These are phyloP conservation scores for Eupithecia subfuscata DNA, from an alignment of 2,888 invertebrate species.

Conservation along the genomic window DNA sequence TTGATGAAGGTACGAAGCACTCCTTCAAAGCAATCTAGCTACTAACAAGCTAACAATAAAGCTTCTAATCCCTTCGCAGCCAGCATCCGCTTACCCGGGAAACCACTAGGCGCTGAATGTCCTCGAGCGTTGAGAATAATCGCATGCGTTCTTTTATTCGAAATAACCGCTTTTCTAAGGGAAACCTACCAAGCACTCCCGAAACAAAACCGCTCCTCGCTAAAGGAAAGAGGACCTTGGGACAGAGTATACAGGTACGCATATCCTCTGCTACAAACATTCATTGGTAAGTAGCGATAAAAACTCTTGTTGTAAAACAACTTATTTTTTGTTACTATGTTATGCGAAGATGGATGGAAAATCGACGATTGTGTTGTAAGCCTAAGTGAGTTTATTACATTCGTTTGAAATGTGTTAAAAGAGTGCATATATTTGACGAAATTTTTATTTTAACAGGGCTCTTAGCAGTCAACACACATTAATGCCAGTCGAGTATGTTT, in stretches of 20 bases:
- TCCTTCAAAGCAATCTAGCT: slow-evolving; percentile 15
- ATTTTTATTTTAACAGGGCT: slow-evolving; percentile 84
- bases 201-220: slow-evolving; percentile 87
- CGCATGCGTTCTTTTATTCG: slow-evolving; percentile 96
- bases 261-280: slow-evolving; percentile 50
- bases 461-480: slow-evolving; percentile 85
- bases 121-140: slow-evolving; percentile 94
- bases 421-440: slow-evolving; percentile 79
- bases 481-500: slow-evolving; percentile 84
- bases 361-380: slow-evolving; percentile 83
- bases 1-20: slow-evolving; percentile 92
- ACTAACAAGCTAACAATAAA: slow-evolving; percentile 27
- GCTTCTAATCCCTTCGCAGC: slow-evolving; percentile 69
- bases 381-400: slow-evolving; percentile 82
- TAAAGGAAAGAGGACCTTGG: slow-evolving; percentile 93
- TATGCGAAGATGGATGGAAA: slow-evolving; percentile 84
- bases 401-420: slow-evolving; percentile 71
- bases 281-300: slow-evolving; percentile 73
- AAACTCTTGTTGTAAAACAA: slow-evolving; percentile 72
- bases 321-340: slow-evolving; percentile 76
- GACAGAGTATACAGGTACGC: slow-evolving; percentile 89
- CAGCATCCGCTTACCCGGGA: slow-evolving; percentile 85
- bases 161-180: slow-evolving; percentile 98
- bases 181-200: slow-evolving; percentile 97
- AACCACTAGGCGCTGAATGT: slow-evolving; percentile 90